Base-by-base conservation (phyloP, 1,140 invertebrate genomes). In the Bombus sibiricus region DNA sequence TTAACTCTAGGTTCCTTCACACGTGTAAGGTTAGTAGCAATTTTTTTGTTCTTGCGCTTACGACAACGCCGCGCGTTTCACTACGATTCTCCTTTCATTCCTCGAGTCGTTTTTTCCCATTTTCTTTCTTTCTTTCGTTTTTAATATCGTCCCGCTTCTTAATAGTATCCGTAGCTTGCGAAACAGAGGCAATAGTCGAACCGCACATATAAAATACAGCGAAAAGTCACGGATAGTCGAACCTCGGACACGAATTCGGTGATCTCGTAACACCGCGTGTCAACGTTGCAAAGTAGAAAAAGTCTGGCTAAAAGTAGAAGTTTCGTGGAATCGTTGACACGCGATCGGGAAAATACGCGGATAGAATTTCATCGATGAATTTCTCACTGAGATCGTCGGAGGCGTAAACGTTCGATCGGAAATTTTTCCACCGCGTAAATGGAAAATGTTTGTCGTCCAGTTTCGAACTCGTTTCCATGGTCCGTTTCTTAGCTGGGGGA, bases 1-100 rank as follows among this genome's bases (percentile, higher is more conserved):
- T 97, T 96, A 97, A 97, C 96, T 97, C 96, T 97, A 97, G 97
- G 96, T 97, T 96, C 96, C 97, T 97, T 94, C 97, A 97, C 96
- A 97, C 96, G 95, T 96, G 96, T 96, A 97, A 97, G 97, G 97
- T 97, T 96, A 96, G 97, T 96, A 94, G 91, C 62, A 68, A 81
- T 18, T 76, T 74, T 37, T 41, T 82, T n/a, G 41, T 73, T 81
- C n/a, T 43, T 18, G 6, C 68, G 47, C 68, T 73, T 72, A n/a
- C 37, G 28, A 13, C 18, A 32, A 37, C 9, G 22, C 15, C 9
- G 73, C 39, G 72, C 13, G 47, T 53, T 2, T 75, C 10, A 8
- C 41, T 41, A 3, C 6, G 0, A 32, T 10, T 43, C 4, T 32
- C 15, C 1, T 9, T 22, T 12, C 41, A 4, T 37, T 41, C n/a